Conservation (phyloP, 2,113 vertebrate species). For the Callithrix jacchus region DNA sequence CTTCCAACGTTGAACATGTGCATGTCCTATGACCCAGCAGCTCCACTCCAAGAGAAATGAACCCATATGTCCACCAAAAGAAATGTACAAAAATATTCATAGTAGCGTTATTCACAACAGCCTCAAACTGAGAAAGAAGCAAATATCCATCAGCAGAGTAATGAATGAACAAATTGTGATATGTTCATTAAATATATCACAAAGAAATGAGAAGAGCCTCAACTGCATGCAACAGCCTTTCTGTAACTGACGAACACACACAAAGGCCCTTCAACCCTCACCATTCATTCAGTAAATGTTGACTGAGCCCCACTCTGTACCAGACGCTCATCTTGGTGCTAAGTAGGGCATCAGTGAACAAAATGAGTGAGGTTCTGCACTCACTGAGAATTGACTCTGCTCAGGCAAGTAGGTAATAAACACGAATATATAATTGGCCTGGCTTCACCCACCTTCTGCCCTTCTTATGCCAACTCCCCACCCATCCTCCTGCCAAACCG, state of each 20-base stretch:
- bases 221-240: neutral
- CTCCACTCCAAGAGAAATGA: neutral
- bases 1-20: neutral
- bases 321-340: neutral
- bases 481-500: neutral
- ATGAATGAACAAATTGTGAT: neutral
- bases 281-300: no score
- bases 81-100: neutral
- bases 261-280: neutral
- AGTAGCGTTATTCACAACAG: neutral
- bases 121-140: neutral
- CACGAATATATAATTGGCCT: neutral
- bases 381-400: neutral
- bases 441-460: neutral
- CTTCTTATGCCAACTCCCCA: neutral
- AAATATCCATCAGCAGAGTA: neutral
- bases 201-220: neutral
- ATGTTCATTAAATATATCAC: accelerated
- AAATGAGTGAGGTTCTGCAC: neutral
- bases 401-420: neutral
- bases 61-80: neutral
- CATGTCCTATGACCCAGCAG: neutral
- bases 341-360: accelerated
- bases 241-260: neutral
- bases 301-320: neutral